Conservation (phyloP, 2,888 invertebrate genomes). For the Dermolepida albohirtum region DNA sequence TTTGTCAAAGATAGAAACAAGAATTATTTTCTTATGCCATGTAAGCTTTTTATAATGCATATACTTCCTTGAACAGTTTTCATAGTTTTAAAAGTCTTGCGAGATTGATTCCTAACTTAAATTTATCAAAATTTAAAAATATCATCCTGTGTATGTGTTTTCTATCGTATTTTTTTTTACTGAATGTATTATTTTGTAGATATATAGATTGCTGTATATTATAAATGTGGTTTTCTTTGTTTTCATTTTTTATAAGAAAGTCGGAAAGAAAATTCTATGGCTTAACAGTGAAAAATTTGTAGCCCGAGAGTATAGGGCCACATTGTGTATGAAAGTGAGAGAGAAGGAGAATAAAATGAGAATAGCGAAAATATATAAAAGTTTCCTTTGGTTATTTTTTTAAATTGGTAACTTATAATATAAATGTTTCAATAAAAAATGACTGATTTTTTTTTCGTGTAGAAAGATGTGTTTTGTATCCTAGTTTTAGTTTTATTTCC, state of each 20-base stretch:
- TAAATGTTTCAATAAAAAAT: conserved; percentile 27
- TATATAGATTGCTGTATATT: conserved; percentile 31
- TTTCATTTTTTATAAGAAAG: not conserved
- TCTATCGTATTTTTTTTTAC: conserved; percentile 16
- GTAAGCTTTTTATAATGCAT: too few species aligned
- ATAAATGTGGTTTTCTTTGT: not conserved
- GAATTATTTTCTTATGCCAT: too few species aligned
- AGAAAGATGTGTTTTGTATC: conserved; percentile 28
- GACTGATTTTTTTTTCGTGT: conserved; percentile 33
- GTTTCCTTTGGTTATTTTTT: conserved; percentile 18
- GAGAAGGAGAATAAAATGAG: conserved; percentile 5
- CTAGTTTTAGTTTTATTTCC: conserved; percentile 12
- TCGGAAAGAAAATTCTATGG: not conserved
- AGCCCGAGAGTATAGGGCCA: not conserved
- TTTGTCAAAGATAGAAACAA: too few species aligned
- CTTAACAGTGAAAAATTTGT: conserved; percentile 11
- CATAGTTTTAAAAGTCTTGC: too few species aligned
- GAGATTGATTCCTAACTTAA: too few species aligned
- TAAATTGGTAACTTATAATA: too few species aligned
- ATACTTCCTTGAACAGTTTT: too few species aligned
- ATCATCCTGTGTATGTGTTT: not conserved
- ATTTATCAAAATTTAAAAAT: too few species aligned
- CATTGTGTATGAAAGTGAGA: conserved; percentile 3
- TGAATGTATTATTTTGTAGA: conserved; percentile 35
- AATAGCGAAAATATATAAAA: conserved; percentile 20